A percentile compares a stretch with the other conserved stretches of the same genome.
Evolutionary conservation across 2,888 invertebrate species (phyloP).

Genomic region (Oscheius sp.): DNA sequence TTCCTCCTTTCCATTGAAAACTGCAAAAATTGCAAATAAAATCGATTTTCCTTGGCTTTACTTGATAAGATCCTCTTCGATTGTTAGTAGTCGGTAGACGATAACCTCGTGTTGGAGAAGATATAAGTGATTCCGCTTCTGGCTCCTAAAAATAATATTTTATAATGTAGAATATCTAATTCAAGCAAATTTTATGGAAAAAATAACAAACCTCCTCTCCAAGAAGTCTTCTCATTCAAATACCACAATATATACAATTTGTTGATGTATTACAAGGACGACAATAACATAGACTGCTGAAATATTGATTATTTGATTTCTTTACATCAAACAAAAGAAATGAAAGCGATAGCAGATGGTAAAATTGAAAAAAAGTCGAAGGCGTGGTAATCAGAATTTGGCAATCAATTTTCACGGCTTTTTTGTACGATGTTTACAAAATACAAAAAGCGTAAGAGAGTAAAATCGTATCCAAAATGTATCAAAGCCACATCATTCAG

Average conservation of each 20-base stretch:
- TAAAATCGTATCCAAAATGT: too few relatives aligned
- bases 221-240: slow-evolving; percentile 39
- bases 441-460: too few relatives aligned
- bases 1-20: slow-evolving; percentile 37
- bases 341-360: not conserved
- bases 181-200: not conserved
- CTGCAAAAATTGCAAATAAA: not conserved
- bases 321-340: not conserved
- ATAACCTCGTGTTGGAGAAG: slow-evolving; percentile 36
- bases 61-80: slow-evolving; percentile 17
- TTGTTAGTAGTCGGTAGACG: slow-evolving; percentile 11
- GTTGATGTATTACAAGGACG: not conserved
- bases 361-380: too few relatives aligned
- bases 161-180: not conserved
- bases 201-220: slow-evolving; percentile 32
- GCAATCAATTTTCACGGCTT: too few relatives aligned
- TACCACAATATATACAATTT: not conserved
- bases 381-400: too few relatives aligned
- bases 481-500: too few relatives aligned
- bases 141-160: slow-evolving; percentile 34
- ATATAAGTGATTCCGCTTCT: slow-evolving; percentile 48
- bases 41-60: too few relatives aligned
- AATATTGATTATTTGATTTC: not conserved
- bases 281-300: slow-evolving; percentile 6
- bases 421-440: too few relatives aligned